Conservation (phyloP, 2,888 invertebrate genomes). For the Lydus trimaculatus region DNA sequence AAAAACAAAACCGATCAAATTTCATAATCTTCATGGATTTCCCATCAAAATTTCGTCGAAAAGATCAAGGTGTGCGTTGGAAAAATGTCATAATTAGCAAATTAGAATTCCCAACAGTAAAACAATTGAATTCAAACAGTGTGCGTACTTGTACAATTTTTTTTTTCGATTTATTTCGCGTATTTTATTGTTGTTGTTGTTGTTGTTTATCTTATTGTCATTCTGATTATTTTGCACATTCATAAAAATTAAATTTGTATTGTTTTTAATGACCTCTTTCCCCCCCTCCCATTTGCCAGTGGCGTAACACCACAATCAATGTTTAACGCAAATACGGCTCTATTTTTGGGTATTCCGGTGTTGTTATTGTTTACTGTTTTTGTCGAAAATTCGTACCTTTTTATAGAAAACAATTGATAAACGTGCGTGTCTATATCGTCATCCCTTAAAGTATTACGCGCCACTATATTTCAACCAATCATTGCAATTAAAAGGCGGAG, state of each 20-base stretch:
- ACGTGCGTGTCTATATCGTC: too few species aligned
- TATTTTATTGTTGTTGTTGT: not conserved
- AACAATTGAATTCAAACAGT: not conserved
- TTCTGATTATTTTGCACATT: not conserved
- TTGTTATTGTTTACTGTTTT: too few species aligned
- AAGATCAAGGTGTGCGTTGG: too few species aligned
- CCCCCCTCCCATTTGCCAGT: not conserved
- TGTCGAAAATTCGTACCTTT: not conserved
- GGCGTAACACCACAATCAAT: too few species aligned
- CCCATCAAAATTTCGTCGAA: too few species aligned
- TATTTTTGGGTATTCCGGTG: too few species aligned
- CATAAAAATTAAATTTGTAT: not conserved
- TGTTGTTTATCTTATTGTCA: too few species aligned
- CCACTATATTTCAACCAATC: not conserved
- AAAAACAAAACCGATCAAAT: too few species aligned
- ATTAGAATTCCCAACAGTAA: not conserved
- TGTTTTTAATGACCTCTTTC: not conserved
- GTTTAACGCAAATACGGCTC: too few species aligned
- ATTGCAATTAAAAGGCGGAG: not conserved
- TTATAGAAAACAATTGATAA: not conserved
- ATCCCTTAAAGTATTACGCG: not conserved
- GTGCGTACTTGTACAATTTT: not conserved
- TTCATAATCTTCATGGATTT: too few species aligned
- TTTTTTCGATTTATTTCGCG: not conserved
- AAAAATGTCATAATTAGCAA: too few species aligned